These are phyloP conservation scores for Macaca fascicularis DNA, from an alignment of 2,113 vertebrate genomes.

Conservation along the genomic window T2T-MFA8v1.1 NC_088391.1:14829001-14829500, in stretches of 20 bases:
- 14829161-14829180: neutral
- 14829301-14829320: neutral
- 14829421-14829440: slow-evolving; percentile 26
- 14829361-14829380: neutral
- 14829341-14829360: neutral
- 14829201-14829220: neutral
- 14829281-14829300: neutral
- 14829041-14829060: slow-evolving; percentile 13
- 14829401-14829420: neutral
- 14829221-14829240: neutral
- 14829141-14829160: slow-evolving; percentile 10
- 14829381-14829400: neutral
- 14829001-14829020: neutral
- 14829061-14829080: slow-evolving; percentile 7
- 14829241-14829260: neutral
- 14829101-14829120: neutral
- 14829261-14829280: neutral
- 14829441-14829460: slow-evolving; percentile 82
- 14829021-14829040: neutral
- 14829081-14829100: slow-evolving; percentile 22
- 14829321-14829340: neutral
- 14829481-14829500: slow-evolving; percentile 55
- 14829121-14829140: slow-evolving; percentile 1
- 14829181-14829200: neutral
- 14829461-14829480: slow-evolving; percentile 75